Percentiles rank a stretch among this genome's conserved stretches.
Evolutionary conservation across 92 coral and sea anemone genomes (phyloP).

Genomic region (Isaurus tuberculatus): DNA sequence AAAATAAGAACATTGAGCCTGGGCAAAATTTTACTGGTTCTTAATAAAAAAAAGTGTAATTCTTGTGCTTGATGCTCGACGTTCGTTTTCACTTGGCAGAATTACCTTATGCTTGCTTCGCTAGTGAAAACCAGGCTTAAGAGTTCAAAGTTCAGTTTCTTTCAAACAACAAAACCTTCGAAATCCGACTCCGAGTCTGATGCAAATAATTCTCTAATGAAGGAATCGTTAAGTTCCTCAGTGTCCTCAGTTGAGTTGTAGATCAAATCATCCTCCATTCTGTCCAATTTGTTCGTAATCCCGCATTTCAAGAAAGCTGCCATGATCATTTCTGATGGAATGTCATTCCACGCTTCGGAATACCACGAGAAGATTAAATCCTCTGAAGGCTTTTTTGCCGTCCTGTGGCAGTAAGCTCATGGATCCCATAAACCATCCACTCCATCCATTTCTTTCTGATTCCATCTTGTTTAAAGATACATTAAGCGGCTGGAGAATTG

Average conservation of each 20-base stretch:
- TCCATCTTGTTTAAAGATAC: constrained; percentile 40
- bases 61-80: too few species aligned
- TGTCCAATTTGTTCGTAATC: constrained; percentile 22
- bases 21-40: too few species aligned
- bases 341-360: too few species aligned
- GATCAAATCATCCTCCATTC: constrained; percentile 35
- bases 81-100: too few species aligned
- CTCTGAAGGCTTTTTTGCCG: constrained; percentile 28
- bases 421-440: constrained; percentile 30
- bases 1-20: too few species aligned
- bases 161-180: constrained; percentile 29
- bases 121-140: too few species aligned
- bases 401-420: constrained; percentile 15
- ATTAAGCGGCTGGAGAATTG: constrained; percentile 49
- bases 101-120: too few species aligned
- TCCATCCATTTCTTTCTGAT: too few species aligned
- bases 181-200: constrained; percentile 47
- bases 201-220: background rate
- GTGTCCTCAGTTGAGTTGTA: constrained; percentile 28
- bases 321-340: constrained; percentile 38
- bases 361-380: constrained; percentile 7
- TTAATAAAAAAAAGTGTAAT: too few species aligned
- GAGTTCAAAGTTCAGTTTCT: background rate
- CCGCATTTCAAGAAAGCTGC: too few species aligned
- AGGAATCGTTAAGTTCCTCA: constrained; percentile 33